Evolutionary conservation across 2,888 invertebrate genomes (phyloP).

Genomic region (Endotricha flammealis): DNA sequence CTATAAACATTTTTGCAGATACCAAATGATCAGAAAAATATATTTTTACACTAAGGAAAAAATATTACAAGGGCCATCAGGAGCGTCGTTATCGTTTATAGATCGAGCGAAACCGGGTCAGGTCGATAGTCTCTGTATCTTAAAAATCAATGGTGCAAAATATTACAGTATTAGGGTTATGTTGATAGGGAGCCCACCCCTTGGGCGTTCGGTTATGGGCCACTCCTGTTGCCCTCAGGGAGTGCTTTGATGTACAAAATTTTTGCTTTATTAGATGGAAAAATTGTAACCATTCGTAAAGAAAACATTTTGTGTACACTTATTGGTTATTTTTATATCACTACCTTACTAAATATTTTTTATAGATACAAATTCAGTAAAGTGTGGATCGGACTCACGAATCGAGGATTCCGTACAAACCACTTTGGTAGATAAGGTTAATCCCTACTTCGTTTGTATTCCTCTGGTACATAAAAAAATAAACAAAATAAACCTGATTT

Average conservation of each 20-base stretch:
- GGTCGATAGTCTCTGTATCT: conserved; percentile 4
- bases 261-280: conserved; percentile 1
- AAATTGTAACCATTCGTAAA: too few species aligned
- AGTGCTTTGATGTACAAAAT: conserved; percentile 7
- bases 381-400: too few species aligned
- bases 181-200: neutral
- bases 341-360: too few species aligned
- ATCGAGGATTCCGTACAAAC: too few species aligned
- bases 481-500: too few species aligned
- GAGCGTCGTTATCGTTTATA: conserved; percentile 8
- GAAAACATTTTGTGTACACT: too few species aligned
- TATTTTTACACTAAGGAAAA: conserved; percentile 1
- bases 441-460: too few species aligned
- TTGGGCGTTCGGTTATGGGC: neutral
- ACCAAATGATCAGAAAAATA: neutral
- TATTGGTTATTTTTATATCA: too few species aligned
- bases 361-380: too few species aligned
- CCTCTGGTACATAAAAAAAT: too few species aligned
- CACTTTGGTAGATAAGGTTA: too few species aligned
- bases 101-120: conserved; percentile 10
- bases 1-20: neutral
- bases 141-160: conserved; percentile 10
- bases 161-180: conserved; percentile 8
- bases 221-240: neutral
- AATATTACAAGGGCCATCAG: conserved; percentile 5